Conservation (phyloP, 1,140 invertebrate genomes). For the Pollicipes pollicipes region DNA sequence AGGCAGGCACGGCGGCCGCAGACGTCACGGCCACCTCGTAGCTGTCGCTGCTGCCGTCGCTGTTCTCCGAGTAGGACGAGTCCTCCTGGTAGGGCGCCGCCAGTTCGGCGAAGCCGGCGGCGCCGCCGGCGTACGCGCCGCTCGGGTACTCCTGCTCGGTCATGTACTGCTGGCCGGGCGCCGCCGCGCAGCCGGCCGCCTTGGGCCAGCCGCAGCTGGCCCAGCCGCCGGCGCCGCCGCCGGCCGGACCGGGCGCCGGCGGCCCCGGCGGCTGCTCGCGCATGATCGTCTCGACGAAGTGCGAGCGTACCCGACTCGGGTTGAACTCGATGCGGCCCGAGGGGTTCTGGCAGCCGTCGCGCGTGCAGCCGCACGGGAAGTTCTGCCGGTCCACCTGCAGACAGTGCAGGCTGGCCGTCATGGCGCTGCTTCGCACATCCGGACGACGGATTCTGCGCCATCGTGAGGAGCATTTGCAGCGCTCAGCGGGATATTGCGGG, state of each 20-base stretch:
- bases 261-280: conserved; percentile 25
- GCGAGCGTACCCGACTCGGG: conserved; percentile 82
- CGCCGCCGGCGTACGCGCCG: neutral
- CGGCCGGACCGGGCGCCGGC: neutral
- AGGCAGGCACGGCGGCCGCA: neutral
- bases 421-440: too few relatives aligned
- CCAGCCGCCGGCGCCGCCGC: neutral
- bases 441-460: too few relatives aligned
- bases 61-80: conserved; percentile 3
- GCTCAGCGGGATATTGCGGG: too few relatives aligned
- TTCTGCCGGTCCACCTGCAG: conserved; percentile 69
- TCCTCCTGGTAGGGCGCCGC: neutral
- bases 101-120: neutral
- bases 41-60: neutral
- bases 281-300: conserved; percentile 94
- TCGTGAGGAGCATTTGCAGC: too few relatives aligned
- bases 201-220: neutral
- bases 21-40: neutral
- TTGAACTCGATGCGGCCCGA: conserved; percentile 90
- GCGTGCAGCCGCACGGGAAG: conserved; percentile 89
- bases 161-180: neutral
- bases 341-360: conserved; percentile 82
- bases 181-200: neutral
- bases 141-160: neutral
- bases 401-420: too few relatives aligned